Percentiles rank a stretch among this genome's conserved stretches.
These are phyloP conservation scores for Merops nubicus DNA, from an alignment of 2,113 vertebrate genomes.

Conservation along the genomic window DNA sequence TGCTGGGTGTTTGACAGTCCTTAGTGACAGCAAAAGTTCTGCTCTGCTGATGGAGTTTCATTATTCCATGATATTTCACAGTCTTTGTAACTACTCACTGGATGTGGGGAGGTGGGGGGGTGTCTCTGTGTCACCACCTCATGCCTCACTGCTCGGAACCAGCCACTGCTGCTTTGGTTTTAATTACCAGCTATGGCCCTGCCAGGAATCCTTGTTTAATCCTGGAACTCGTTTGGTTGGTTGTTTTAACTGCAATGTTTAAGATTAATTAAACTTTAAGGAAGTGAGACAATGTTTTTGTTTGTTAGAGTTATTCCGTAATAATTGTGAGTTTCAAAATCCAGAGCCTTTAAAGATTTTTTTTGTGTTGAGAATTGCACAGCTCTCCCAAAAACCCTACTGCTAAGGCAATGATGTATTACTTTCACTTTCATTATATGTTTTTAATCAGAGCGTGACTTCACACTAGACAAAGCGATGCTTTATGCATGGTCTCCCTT, in stretches of 20 bases:
- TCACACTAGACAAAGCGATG: slow-evolving; percentile 91
- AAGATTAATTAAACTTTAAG: slow-evolving; percentile 59
- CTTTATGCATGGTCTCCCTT: slow-evolving; percentile 93
- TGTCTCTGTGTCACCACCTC: neutral
- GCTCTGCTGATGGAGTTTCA: neutral
- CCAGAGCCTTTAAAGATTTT: slow-evolving; percentile 64
- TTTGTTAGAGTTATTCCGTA: slow-evolving; percentile 60
- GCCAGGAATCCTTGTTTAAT: slow-evolving; percentile 39
- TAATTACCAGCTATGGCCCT: slow-evolving; percentile 31
- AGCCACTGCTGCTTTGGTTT: neutral
- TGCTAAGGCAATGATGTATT: slow-evolving; percentile 98
- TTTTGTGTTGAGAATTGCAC: slow-evolving; percentile 71
- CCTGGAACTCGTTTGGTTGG: neutral
- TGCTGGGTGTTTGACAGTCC: neutral
- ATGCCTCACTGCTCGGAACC: neutral
- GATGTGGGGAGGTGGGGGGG: neutral
- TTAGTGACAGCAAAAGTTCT: neutral
- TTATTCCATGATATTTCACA: neutral
- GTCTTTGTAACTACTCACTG: neutral
- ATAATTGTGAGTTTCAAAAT: slow-evolving; percentile 66
- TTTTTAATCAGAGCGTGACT: slow-evolving; percentile 99
- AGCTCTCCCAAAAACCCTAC: slow-evolving; percentile 79
- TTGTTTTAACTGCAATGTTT: neutral
- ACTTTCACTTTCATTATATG: slow-evolving; percentile 98
- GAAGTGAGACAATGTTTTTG: slow-evolving; percentile 30